Evolutionary conservation across 2,888 invertebrate species (phyloP), one percentile per base, ranked within the genome.

Genomic region (Idaea dimidiata): DNA sequence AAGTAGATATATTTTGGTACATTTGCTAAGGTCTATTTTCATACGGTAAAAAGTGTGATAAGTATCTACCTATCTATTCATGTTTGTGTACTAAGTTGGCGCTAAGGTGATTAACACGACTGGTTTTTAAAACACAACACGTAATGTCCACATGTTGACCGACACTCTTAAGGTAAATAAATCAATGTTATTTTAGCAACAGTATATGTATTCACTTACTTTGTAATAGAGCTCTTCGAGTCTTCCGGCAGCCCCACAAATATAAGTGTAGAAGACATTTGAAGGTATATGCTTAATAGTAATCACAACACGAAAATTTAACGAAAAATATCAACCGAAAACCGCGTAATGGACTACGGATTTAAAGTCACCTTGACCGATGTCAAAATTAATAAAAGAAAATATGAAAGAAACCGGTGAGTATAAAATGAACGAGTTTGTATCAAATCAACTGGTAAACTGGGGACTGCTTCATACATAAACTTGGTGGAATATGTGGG

Each of bases 201-300:
- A 43, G 14, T 10, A 43, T 32, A n/a, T n/a, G n/a, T n/a, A 66
- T 17, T 54, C 64, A 87, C 89, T 75, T 80, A 92, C 91, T 84
- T 91, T 70, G 88, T 95, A 88, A 95, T 95, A 57, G 94, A 95
- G 77, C 94, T 94, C 79, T 94, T 94, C 66, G 90, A 93, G 72
- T 93, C 93, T 73, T 94, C 93, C 58, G 88, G 89, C 68, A 94
- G 76, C 65, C 95, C 95, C 67, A 94, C 91, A 76, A 92, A 94
- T 65, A 94, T 93, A 61, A 93, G 84, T 55, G 95, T 94, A 59
- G 95, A 95, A 80, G 95, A 94, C 95, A 95, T 95, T 76, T 76
- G 84, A 74, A 72, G 24, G 24, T 24, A 24, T 24, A 24, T 24
- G 5, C 24, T 24, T 24, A 24, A 3, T 5, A 67, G 67, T 71